Base-by-base conservation (phyloP, 2,888 invertebrate genomes). In the Papilio demoleus region DNA sequence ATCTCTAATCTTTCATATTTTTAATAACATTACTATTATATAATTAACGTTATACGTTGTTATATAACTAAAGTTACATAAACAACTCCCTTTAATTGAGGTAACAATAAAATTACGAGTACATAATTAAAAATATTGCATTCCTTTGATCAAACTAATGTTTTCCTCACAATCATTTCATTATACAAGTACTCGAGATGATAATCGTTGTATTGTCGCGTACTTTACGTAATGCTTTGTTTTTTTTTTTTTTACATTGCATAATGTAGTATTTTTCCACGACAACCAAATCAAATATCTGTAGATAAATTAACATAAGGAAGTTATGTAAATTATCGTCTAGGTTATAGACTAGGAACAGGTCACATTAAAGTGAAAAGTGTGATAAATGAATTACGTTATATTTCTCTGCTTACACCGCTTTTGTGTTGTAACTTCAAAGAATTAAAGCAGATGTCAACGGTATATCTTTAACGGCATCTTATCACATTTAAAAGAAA, bases 151-250 rank as follows among this genome's bases (percentile, higher is more conserved):
- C 6, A n/a, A 40, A 60, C 38, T 24, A 53, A 56, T 34, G 31
- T 65, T 65, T 58, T 65, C 65, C 65, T 58, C 19, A 65, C 31
- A 53, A 56, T 58, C 19, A 65, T 65, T 58, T 58, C 31, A 58
- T 58, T 56, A 65, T 56, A 27, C 56, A 27, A n/a, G n/a, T n/a
- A n/a, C n/a, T n/a, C n/a, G n/a, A n/a, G 12, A 64, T n/a, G 38
- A 56, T 47, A 59, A 65, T 65, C 36, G 42, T 24, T 22, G 22
- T 45, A 65, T 65, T 59, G 58, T 45, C 17, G 22, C 34, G 42
- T 47, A 59, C 45, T 59, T 59, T 58, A 65, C 45, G 17, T 59
- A 38, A 50, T 36, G 22, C 19, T 53, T 22, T 27, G 17, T 31
- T 53, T n/a, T 6, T 14, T 27, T 27, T 6, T 14, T 27, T 50